Evolutionary conservation across 2,113 vertebrate species (phyloP).

Genomic region (Phoenicopterus ruber): DNA sequence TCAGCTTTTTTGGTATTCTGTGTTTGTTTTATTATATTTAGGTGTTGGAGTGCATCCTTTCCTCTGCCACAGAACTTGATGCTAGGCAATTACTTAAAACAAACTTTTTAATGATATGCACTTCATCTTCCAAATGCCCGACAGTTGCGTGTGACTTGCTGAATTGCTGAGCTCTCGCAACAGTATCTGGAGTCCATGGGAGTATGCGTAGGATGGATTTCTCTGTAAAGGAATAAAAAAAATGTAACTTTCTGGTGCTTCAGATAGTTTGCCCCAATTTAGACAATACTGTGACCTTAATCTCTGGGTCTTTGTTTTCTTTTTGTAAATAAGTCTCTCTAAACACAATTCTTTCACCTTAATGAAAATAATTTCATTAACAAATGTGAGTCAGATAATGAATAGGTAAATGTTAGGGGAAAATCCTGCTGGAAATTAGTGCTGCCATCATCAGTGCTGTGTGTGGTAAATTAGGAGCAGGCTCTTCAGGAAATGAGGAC

Average conservation of each 20-base stretch:
- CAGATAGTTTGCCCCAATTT: not conserved
- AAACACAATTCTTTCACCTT: not conserved
- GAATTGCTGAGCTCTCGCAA: not conserved
- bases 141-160: not conserved
- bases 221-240: not conserved
- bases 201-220: not conserved
- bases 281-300: not conserved
- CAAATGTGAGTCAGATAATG: not conserved
- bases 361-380: not conserved
- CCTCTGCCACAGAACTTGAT: not conserved
- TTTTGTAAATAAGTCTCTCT: not conserved
- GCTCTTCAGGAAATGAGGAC: not conserved
- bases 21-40: not conserved
- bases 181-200: not conserved
- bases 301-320: not conserved
- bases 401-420: not conserved
- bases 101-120: not conserved
- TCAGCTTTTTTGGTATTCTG: not conserved
- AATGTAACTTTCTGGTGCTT: not conserved
- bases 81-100: not conserved
- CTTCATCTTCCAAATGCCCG: not conserved
- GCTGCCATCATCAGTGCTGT: not conserved
- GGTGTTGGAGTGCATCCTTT: not conserved
- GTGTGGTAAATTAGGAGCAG: not conserved
- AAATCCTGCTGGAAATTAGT: not conserved